A percentile compares a stretch with the other conserved stretches of the same genome.
Conservation (phyloP, 2,797 vertebrate species). For the Varecia variegata region DNA sequence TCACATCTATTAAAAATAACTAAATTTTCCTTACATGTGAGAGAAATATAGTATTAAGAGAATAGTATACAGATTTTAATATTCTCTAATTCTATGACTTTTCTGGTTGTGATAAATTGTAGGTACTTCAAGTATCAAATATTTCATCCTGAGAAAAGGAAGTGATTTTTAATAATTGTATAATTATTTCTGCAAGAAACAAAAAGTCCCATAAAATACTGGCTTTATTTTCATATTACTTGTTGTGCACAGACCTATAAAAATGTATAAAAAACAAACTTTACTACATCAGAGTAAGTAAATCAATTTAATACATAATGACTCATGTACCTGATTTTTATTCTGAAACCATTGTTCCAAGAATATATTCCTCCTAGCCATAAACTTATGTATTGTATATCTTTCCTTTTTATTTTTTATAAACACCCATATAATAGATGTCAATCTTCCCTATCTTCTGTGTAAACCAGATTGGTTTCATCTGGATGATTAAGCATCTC, state of each 20-base stretch:
- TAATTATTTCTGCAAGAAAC: conserved; percentile 10
- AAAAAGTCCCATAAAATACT: neutral
- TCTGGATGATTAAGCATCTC: neutral
- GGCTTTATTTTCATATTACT: neutral
- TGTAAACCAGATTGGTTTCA: neutral
- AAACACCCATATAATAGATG: neutral
- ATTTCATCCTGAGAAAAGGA: neutral
- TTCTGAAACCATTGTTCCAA: neutral
- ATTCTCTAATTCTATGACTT: neutral
- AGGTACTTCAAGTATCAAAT: neutral
- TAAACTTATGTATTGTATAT: neutral
- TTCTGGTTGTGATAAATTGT: neutral
- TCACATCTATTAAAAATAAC: conserved; percentile 16
- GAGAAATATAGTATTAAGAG: neutral
- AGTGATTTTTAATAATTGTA: neutral
- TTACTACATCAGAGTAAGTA: neutral
- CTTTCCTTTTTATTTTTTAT: neutral
- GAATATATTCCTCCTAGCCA: neutral
- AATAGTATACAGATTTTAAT: neutral
- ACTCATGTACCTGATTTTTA: neutral
- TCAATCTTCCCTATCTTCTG: neutral
- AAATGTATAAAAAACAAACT: neutral
- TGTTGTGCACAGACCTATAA: neutral
- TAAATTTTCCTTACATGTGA: neutral
- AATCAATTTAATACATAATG: neutral